Evolutionary conservation across 2,888 invertebrate genomes (phyloP), one percentile per base, ranked within the genome.

Genomic region (Macropis europaea): DNA sequence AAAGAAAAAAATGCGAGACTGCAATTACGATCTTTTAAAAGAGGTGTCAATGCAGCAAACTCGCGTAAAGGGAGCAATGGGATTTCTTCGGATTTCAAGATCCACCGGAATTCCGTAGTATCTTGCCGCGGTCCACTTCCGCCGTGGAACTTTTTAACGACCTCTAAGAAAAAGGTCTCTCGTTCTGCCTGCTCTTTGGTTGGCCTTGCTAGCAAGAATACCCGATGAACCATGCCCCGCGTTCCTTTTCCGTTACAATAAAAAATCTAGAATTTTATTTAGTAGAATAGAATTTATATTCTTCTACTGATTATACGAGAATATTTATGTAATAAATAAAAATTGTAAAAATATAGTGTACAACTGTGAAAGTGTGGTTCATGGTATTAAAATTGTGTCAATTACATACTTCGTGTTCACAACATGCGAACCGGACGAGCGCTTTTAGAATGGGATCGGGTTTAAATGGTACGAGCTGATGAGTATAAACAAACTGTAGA

Each of bases 141-240:
- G 76, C 30, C 59, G 32, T 40, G 62, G 62, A 76, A 76, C 75
- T 76, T 76, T 71, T 74, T 76, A 76, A 76, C 76, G 76, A 76
- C 66, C 57, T 76, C 66, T 75, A 71, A 75, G 74, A 70, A 75
- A 57, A 68, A 52, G 50, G 26, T 56, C 47, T 52, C 60, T 52
- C 50, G 17, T 38, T 50, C 63, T 36, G 62, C 66, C 50, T 62
- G 53, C 69, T 52, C 36, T 43, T 67, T 56, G 57, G 54, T 66
- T 75, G 59, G 24, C 32, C 48, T 36, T 15, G 38, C 13, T 11
- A 9, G 6, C 28, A 32, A 15, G 38, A 24, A 53, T 47, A 6
- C 43, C 9, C 26, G 3, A n/a, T 28, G 13, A 28, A 34, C 28
- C 24, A 9, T 6, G 32, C 5, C 19, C 53, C 15, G n/a, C 19